These are phyloP conservation scores for Nautilus pompilius DNA, from an alignment of 1,140 invertebrate species.

Conservation along the genomic window DNA sequence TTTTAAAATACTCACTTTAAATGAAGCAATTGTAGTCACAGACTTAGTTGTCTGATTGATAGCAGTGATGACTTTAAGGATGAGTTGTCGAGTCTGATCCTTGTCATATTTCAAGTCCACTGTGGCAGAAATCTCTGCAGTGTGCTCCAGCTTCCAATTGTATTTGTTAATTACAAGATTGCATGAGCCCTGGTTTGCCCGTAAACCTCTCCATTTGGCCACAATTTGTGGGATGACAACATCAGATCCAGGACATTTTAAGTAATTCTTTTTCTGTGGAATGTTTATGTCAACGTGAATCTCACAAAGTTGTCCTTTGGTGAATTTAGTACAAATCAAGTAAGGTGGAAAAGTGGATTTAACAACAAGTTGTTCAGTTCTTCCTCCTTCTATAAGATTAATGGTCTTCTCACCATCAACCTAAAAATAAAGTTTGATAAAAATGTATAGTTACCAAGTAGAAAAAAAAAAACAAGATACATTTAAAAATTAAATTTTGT, in stretches of 20 bases:
- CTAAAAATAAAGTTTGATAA: too few relatives aligned
- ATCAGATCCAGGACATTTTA: neutral
- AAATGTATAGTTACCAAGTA: too few relatives aligned
- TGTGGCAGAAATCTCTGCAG: conserved; percentile 19
- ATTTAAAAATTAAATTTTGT: too few relatives aligned
- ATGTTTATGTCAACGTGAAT: neutral
- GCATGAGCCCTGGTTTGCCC: conserved; percentile 6
- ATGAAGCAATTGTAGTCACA: too few relatives aligned
- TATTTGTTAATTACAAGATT: conserved; percentile 5
- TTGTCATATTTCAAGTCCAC: conserved; percentile 29
- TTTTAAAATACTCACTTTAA: too few relatives aligned
- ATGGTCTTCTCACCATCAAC: too few relatives aligned
- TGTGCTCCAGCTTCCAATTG: conserved; percentile 16
- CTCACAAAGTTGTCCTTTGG: neutral
- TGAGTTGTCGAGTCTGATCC: conserved; percentile 15
- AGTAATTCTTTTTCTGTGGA: neutral
- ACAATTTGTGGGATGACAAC: conserved; percentile 20
- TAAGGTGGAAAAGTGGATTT: conserved; percentile 10
- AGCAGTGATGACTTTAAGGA: conserved; percentile 19
- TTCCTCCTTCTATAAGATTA: neutral
- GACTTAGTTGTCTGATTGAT: too few relatives aligned
- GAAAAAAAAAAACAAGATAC: too few relatives aligned
- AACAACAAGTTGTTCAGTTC: conserved; percentile 4
- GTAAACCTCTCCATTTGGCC: conserved; percentile 8
- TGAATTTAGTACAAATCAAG: conserved; percentile 5